Conservation (phyloP, 2,113 vertebrate species). For the Rhinogobius similis region DNA sequence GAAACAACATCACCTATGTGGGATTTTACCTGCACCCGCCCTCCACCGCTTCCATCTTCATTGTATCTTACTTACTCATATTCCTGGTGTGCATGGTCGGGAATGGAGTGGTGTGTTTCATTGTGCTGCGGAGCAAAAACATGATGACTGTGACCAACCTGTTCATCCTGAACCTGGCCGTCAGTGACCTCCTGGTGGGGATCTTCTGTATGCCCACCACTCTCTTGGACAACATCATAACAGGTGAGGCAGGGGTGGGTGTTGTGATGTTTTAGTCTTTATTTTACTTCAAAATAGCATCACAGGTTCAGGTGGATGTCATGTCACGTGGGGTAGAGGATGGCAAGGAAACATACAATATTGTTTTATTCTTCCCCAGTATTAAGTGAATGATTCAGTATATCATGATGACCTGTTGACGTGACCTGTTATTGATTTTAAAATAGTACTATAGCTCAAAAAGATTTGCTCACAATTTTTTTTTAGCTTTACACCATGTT, state of each 20-base stretch:
- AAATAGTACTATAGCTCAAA: too few species aligned
- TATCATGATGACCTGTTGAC: neutral
- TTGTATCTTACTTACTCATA: conserved; percentile 90
- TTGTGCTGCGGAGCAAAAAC: conserved; percentile 83
- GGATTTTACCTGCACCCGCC: conserved; percentile 89
- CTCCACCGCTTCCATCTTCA: conserved; percentile 84
- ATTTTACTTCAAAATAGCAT: neutral
- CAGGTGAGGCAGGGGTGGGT: conserved; percentile 74
- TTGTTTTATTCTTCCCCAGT: neutral
- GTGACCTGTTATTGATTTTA: too few species aligned
- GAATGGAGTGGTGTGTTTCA: conserved; percentile 88
- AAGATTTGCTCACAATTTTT: too few species aligned
- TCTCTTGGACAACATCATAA: conserved; percentile 91
- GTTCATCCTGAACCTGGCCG: conserved; percentile 91
- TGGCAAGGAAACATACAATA: neutral
- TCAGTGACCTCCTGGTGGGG: conserved; percentile 93
- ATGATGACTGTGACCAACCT: conserved; percentile 92
- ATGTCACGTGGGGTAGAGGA: too few species aligned
- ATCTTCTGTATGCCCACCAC: conserved; percentile 98
- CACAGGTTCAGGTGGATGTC: neutral
- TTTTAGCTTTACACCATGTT: too few species aligned
- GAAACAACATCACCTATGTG: conserved; percentile 85
- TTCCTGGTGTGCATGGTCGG: conserved; percentile 93
- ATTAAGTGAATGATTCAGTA: too few species aligned
- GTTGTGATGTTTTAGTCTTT: too few species aligned